Conservation (phyloP, 1,140 invertebrate species). For the Elysia chlorotica region DNA sequence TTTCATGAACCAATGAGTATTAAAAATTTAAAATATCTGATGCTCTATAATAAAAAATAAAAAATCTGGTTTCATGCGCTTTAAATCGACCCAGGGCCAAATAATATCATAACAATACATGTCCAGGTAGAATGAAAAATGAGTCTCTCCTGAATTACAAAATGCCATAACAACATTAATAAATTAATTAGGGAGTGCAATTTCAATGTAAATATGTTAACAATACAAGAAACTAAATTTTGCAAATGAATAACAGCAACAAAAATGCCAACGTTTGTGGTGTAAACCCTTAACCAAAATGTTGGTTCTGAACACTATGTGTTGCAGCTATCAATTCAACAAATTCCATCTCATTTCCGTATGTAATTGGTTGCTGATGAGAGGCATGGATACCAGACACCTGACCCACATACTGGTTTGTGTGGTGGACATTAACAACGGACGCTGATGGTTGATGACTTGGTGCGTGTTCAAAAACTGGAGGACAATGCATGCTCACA, state of each 20-base stretch:
- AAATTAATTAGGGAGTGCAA: not conserved
- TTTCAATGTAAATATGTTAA: not conserved
- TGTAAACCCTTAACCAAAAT: conserved; percentile 14
- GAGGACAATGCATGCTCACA: conserved; percentile 20
- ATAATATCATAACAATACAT: not conserved
- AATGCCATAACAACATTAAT: not conserved
- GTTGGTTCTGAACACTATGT: conserved; percentile 23
- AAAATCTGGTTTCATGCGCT: too few relatives aligned
- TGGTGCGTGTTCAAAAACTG: conserved; percentile 15
- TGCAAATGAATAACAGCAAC: not conserved
- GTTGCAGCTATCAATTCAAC: conserved; percentile 22
- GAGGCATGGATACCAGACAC: conserved; percentile 10
- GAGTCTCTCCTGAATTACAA: not conserved
- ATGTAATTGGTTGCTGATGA: conserved; percentile 11
- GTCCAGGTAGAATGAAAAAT: not conserved
- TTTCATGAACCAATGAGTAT: too few relatives aligned
- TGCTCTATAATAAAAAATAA: too few relatives aligned
- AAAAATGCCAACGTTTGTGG: too few relatives aligned
- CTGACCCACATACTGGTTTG: conserved; percentile 21
- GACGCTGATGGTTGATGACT: conserved; percentile 16
- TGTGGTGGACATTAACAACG: conserved; percentile 13
- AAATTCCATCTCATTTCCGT: conserved; percentile 21
- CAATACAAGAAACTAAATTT: not conserved
- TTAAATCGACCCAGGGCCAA: too few relatives aligned
- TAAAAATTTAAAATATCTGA: too few relatives aligned